Conservation (phyloP, 2,113 vertebrate species). For the Eulemur macaco region DNA sequence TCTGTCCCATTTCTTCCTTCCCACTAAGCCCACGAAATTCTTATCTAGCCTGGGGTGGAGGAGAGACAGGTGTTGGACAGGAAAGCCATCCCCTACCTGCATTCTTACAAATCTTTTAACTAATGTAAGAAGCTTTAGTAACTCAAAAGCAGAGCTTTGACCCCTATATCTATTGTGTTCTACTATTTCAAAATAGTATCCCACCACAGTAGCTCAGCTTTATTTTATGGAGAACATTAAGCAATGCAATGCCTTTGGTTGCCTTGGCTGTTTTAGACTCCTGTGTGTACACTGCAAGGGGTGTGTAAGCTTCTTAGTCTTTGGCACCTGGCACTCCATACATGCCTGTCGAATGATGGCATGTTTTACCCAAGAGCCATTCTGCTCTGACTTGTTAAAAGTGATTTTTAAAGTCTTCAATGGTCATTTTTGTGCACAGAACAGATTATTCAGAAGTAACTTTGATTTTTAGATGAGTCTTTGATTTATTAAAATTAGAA, state of each 20-base stretch:
- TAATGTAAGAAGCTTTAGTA: constrained; percentile 7
- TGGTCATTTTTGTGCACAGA: constrained; percentile 5
- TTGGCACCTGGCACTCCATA: background rate
- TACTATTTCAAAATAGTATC: background rate
- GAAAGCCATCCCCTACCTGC: background rate
- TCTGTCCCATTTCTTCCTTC: background rate
- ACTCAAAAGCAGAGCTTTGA: background rate
- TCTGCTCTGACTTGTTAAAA: background rate
- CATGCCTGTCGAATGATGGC: background rate
- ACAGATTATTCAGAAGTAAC: constrained; percentile 25
- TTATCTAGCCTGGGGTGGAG: background rate
- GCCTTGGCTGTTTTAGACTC: background rate
- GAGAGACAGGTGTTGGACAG: background rate
- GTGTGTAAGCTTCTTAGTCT: background rate
- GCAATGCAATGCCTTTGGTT: background rate
- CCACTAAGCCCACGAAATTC: background rate
- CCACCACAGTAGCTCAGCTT: background rate
- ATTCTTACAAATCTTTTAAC: background rate
- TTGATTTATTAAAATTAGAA: constrained; percentile 28
- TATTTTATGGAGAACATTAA: background rate
- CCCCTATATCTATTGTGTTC: background rate
- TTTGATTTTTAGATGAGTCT: constrained; percentile 47
- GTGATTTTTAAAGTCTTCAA: constrained; percentile 4
- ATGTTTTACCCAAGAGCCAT: background rate
- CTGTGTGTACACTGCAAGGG: background rate